Conservation (phyloP, 2,888 invertebrate species). For the Ectemnius cavifrons region DNA sequence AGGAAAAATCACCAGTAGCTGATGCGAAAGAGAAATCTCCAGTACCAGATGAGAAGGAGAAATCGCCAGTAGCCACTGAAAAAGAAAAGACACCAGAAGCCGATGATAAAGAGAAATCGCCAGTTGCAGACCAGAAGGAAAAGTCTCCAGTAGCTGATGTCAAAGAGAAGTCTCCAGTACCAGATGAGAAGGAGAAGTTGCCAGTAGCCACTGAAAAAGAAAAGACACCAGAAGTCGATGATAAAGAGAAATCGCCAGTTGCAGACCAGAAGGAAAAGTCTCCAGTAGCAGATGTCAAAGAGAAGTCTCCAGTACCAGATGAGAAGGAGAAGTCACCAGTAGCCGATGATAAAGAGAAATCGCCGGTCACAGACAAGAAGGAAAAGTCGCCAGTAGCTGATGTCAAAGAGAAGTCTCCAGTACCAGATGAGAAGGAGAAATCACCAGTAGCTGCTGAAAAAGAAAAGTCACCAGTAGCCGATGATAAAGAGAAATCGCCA, state of each 20-base stretch:
- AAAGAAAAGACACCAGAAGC: background rate
- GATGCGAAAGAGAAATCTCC: too few species aligned
- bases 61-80: background rate
- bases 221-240: too few species aligned
- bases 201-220: slow-evolving; percentile 10
- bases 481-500: slow-evolving; percentile 36
- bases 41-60: background rate
- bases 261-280: too few species aligned
- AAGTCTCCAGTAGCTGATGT: background rate
- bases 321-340: background rate
- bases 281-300: background rate
- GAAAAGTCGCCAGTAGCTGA: slow-evolving; percentile 14
- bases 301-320: background rate
- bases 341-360: background rate
- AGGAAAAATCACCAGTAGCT: too few species aligned
- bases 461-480: too few species aligned
- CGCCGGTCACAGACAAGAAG: background rate
- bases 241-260: too few species aligned
- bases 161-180: background rate
- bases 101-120: background rate
- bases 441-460: too few species aligned
- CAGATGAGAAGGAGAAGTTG: background rate
- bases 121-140: background rate
- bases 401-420: background rate
- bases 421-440: too few species aligned